Evolutionary conservation across 1,140 invertebrate species (phyloP), one percentile per base, ranked within the genome.

Genomic region (Ceratina japonica): DNA sequence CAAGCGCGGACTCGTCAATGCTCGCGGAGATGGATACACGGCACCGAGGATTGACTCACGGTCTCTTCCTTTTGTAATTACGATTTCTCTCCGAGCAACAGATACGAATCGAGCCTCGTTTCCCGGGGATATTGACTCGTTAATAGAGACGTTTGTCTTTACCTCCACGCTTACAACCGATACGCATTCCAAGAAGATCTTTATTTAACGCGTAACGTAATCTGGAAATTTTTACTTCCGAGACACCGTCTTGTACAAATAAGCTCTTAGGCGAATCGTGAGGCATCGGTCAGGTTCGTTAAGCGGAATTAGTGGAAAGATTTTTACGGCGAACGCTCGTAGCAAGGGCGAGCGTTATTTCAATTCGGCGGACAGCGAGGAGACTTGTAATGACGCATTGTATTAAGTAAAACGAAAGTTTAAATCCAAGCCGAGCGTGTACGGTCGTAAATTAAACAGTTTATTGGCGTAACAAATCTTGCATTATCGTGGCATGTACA

Each of bases 401-500:
- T 16, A 65, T 69, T 69, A 58, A 76, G 31, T 76, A 51, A 76
- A 76, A 69, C 65, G 56, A 18, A 59, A 22, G n/a, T 52, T 24
- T 44, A 44, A 44, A 75, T 27, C 27, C 37, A 59, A 69, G 49
- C 31, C 15, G 15, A n/a, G 52, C 51, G 20, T 10, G 54, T 37
- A 27, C 59, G 20, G 44, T 51, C 62, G 76, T 73, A 78, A 78
- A 78, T 72, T 72, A 70, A 63, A 13, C 24, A 31, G 13, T 74
- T 74, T 74, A 74, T 74, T 74, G 63, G 54, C 18, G 77, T 54
- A 83, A 75, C 82, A 80, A 79, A 75, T 84, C 63, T 71, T 73
- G 68, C 61, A 79, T 84, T 75, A 80, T 70, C 59, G 59, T 56
- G 59, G 54, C 63, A 59, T 62, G 68, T 54, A 66, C 58, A 65